phyloP scores from a whole-genome alignment of 2,888 invertebrate species.

The Kuschelorhynchus macadamiae region DNA sequence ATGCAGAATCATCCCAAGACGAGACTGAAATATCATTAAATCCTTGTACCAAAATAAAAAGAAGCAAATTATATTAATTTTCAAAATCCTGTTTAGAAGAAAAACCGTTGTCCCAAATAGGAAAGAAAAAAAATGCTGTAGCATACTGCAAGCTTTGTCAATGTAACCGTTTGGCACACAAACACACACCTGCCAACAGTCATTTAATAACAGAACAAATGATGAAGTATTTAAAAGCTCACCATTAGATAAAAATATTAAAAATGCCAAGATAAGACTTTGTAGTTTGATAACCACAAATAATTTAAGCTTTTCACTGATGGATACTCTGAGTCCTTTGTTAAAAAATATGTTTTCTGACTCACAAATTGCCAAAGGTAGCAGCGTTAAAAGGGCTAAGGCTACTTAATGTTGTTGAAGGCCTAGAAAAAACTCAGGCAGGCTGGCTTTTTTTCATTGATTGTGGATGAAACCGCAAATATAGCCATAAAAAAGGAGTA shows the following conservation, averaged over 20 bases:
- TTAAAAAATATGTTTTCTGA: background rate
- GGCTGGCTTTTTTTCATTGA: constrained; percentile 3
- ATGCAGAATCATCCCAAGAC: too few relatives aligned
- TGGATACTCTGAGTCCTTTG: background rate
- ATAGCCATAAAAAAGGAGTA: background rate
- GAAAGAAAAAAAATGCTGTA: too few relatives aligned
- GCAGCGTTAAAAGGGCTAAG: background rate
- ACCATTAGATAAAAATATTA: background rate
- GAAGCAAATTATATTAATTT: too few relatives aligned
- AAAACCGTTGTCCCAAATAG: too few relatives aligned
- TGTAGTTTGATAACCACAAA: background rate
- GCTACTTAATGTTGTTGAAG: background rate
- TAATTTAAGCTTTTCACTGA: background rate
- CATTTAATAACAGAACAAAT: too few relatives aligned
- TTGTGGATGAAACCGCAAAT: constrained; percentile 4
- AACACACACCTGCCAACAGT: too few relatives aligned
- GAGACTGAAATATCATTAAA: too few relatives aligned
- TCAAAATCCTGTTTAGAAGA: too few relatives aligned
- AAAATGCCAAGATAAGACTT: background rate
- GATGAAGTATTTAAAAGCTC: too few relatives aligned
- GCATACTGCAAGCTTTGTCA: too few relatives aligned
- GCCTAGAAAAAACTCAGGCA: background rate
- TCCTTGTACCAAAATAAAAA: too few relatives aligned
- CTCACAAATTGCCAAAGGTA: background rate
- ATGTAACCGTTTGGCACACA: too few relatives aligned